Base-by-base conservation (phyloP, 2,113 vertebrate species). In the Periophthalmodon schlosseri region DNA sequence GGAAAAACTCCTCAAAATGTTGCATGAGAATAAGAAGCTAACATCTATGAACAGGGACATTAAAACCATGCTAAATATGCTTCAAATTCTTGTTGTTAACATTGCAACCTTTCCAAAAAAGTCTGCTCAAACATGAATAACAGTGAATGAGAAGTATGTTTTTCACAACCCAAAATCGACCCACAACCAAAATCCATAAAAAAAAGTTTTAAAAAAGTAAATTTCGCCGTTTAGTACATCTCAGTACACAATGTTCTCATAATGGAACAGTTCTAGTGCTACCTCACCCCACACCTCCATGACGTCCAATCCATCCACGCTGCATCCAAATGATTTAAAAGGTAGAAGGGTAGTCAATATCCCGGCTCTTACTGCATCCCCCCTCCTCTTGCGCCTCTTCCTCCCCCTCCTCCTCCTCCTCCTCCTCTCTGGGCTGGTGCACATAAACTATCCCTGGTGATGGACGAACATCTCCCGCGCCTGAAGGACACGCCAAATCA, bases 381-480 rank as follows among this genome's bases (percentile, higher is more conserved):
- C 23, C 23, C n/a, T 2, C 56, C 56, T 5, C 54, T 20, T 12
- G 8, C 54, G 1, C 54, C n/a, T 23, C 54, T 21, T 50, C 49
- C 10, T 21, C 54, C 20, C 21, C 54, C 6, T 21, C 54, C n/a
- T 21, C 52, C 52, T 18, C 9, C 54, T 10, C 20, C n/a, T 23
- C n/a, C 23, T 16, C 3, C n/a, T 52, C 16, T 7, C 15, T 12
- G 70, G 39, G 67, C 46, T 33, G 79, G 47, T 74, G 73, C 76
- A 72, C 67, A 84, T 85, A 74, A 76, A 74, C 72, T 46, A 66
- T 65, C 77, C 85, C 34, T 63, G 71, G 83, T 86, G 84, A 89
- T 72, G 58, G 70, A 78, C 33, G 10, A 15, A 70, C 66, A 69
- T 34, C 58, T 64, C 56, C 15, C 24, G 39, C 33, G 57, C 84